Percentiles rank a stretch among this genome's conserved stretches.
phyloP scores from a whole-genome alignment of 2,113 vertebrate genomes.

The Sterna hirundo region DNA sequence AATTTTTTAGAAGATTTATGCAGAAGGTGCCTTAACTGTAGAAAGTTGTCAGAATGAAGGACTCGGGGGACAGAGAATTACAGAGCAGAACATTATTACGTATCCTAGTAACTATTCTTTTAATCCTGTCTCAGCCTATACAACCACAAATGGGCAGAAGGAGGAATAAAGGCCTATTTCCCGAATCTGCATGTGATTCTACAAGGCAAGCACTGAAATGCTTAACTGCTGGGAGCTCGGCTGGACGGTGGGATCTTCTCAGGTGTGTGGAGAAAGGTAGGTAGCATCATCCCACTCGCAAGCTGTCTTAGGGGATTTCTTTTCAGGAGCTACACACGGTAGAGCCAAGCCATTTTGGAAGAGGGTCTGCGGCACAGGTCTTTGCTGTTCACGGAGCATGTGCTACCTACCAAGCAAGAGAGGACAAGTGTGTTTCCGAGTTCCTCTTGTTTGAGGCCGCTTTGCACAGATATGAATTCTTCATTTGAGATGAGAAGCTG shows the following conservation, averaged over 20 bases:
- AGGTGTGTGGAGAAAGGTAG: background rate
- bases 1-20: constrained; percentile 35
- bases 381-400: background rate
- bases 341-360: background rate
- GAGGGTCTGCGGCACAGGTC: background rate
- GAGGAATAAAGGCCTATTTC: background rate
- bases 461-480: background rate
- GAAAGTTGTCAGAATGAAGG: constrained; percentile 40
- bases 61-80: constrained; percentile 36
- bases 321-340: background rate
- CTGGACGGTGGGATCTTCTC: background rate
- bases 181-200: background rate
- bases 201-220: background rate
- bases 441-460: background rate
- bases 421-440: background rate
- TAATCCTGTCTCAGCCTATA: constrained; percentile 9
- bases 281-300: background rate
- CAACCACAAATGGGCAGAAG: constrained; percentile 2
- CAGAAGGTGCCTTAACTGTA: constrained; percentile 10
- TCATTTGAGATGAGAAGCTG: background rate
- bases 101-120: constrained; percentile 51
- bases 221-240: background rate
- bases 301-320: background rate
- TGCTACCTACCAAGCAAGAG: background rate
- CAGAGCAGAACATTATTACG: constrained; percentile 22